Evolutionary conservation across 2,797 vertebrate genomes (phyloP), one percentile per base, ranked within the genome.

Genomic region (Eospalax fontanierii): DNA sequence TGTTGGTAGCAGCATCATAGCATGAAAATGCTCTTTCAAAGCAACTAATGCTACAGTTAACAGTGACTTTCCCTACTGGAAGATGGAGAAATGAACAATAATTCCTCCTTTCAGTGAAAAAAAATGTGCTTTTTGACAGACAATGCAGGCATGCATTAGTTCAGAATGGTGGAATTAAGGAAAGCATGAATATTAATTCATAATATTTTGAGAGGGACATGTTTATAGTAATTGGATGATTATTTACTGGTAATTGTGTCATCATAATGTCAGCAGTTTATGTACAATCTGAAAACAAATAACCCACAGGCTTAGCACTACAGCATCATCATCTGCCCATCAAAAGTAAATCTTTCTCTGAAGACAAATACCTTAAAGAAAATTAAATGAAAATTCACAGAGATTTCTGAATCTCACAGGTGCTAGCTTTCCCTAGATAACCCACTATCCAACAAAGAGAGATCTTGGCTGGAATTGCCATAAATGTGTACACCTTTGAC

Each of bases 141-240:
- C 70, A 96, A 74, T 91, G 90, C 66, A 97, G 97, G 96, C n/a
- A 95, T 70, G 68, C 50, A 93, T 97, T 98, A 98, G 28, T 83
- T 97, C 79, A 94, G 97, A 98, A 98, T 95, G 78, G 70, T 78
- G 91, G 88, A 97, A 96, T 96, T 84, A 4, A 96, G 74, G 89
- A 97, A 97, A 95, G 95, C 95, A 98, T 98, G 97, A 98, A 98
- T 98, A 98, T 98, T 98, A 97, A 98, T 97, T 98, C 98, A 94
- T 94, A 97, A 94, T 89, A 96, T 97, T 96, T 98, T 97, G 97
- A 98, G 75, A 97, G 94, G 97, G 96, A 87, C 95, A 59, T 97
- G 97, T 98, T 98, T 98, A 98, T 96, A 95, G 97, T 96, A 98
- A 98, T 98, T 97, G 95, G 96, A 94, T 98, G 98, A 98, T 98